phyloP scores from a whole-genome alignment of 2,888 invertebrate genomes.

The Epicampocera succincta region DNA sequence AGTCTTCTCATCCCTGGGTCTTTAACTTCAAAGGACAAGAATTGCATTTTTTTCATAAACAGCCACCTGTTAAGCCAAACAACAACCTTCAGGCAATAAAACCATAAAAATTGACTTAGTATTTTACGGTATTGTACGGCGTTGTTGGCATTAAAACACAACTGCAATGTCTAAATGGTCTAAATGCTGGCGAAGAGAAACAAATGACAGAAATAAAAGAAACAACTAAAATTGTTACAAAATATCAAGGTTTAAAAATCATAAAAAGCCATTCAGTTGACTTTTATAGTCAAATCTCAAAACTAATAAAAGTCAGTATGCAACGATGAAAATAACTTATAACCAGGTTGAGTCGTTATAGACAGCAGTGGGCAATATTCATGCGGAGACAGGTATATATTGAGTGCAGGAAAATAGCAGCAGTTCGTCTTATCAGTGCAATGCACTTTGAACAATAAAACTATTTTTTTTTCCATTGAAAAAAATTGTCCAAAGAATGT shows the following conservation, averaged over 20 bases:
- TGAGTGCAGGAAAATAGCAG: background rate
- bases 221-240: constrained; percentile 32
- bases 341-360: constrained; percentile 29
- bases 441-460: background rate
- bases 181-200: constrained; percentile 43
- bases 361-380: background rate
- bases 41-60: constrained; percentile 40
- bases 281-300: constrained; percentile 66
- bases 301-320: constrained; percentile 69
- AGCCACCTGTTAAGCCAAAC: constrained; percentile 76
- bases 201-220: constrained; percentile 10
- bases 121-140: constrained; percentile 46
- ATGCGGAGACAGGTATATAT: background rate
- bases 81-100: constrained; percentile 68
- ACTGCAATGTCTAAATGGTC: constrained; percentile 67
- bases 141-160: constrained; percentile 62
- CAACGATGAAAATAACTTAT: constrained; percentile 62
- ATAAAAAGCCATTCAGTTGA: constrained; percentile 68
- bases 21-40: constrained; percentile 20
- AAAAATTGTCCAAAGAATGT: no score
- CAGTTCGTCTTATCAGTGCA: no score
- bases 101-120: constrained; percentile 80
- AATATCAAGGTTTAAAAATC: constrained; percentile 68
- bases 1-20: background rate
- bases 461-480: no score